phyloP scores from a whole-genome alignment of 2,113 vertebrate genomes.

The Mus spicilegus region DNA sequence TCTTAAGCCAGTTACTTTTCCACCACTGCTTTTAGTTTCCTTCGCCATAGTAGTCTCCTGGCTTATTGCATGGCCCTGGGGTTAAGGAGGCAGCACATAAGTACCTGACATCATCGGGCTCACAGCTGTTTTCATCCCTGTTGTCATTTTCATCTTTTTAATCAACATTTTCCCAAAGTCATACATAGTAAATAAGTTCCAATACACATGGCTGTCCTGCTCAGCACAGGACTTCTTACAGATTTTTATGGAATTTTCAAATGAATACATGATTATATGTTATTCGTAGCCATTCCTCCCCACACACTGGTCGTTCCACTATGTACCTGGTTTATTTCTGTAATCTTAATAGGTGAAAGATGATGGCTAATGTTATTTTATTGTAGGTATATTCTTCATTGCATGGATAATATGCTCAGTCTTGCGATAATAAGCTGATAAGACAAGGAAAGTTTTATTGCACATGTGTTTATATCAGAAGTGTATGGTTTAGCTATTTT shows the following conservation, averaged over 20 bases:
- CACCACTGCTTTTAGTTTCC: not conserved
- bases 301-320: not conserved
- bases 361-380: not conserved
- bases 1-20: not conserved
- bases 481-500: conserved; percentile 64
- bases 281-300: not conserved
- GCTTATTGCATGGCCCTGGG: not conserved
- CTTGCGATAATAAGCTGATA: conserved; percentile 10
- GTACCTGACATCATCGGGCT: not conserved
- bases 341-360: conserved; percentile 26
- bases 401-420: not conserved
- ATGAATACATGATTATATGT: not conserved
- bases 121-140: not conserved
- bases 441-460: conserved; percentile 50
- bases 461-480: conserved; percentile 69
- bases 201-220: not conserved
- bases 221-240: not conserved
- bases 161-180: not conserved
- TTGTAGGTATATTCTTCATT: not conserved
- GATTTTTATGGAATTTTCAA: not conserved
- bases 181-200: not conserved
- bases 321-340: not conserved
- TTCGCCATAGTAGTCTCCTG: not conserved
- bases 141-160: not conserved
- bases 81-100: not conserved